phyloP scores from a whole-genome alignment of 2,113 vertebrate genomes.

The Silurus asotus region DNA sequence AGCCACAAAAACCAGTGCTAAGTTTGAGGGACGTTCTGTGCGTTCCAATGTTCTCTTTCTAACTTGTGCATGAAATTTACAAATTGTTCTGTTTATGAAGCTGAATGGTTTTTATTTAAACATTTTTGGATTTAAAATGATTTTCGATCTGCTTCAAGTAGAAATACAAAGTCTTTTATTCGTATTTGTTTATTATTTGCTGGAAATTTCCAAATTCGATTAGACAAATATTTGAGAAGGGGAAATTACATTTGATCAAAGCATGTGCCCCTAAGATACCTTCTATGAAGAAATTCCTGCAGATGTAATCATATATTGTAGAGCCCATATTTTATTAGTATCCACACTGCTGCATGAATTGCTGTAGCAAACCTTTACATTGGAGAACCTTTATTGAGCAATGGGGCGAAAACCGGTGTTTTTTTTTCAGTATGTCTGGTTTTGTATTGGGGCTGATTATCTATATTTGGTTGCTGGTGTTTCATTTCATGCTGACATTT shows the following conservation, averaged over 20 bases:
- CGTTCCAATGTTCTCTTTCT: background rate
- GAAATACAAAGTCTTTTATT: background rate
- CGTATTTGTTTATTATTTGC: conserved; percentile 4
- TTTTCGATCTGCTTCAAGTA: background rate
- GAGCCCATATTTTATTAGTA: background rate
- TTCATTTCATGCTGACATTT: conserved; percentile 28
- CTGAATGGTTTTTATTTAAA: too few species aligned
- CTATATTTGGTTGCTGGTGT: conserved; percentile 32
- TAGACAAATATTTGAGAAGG: conserved; percentile 23
- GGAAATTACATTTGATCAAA: conserved; percentile 16
- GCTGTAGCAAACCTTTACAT: background rate
- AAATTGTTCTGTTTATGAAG: background rate
- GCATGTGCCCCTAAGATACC: background rate
- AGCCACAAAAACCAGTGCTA: conserved; percentile 6
- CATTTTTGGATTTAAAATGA: background rate
- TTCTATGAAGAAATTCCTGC: background rate
- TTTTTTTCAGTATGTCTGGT: background rate
- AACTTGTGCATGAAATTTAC: background rate
- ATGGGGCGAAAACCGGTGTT: background rate
- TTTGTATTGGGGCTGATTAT: conserved; percentile 1
- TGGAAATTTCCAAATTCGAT: conserved; percentile 31
- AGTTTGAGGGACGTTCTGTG: background rate
- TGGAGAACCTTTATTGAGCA: background rate
- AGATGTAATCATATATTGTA: background rate
- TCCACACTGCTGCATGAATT: background rate